Base-by-base conservation (phyloP, 2,888 invertebrate genomes). In the Platypus cylindrus region DNA sequence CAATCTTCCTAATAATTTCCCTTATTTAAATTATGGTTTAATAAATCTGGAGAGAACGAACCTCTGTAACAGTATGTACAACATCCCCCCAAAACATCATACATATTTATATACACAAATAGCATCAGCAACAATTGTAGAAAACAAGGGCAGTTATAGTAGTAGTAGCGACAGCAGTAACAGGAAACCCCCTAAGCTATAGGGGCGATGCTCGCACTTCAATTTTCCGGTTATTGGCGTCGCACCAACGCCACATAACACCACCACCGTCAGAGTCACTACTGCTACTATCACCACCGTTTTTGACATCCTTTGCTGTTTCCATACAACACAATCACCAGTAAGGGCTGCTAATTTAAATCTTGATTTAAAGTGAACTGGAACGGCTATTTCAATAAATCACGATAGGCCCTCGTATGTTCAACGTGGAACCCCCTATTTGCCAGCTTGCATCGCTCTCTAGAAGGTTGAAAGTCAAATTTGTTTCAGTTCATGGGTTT, bases 191-290 rank as follows among this genome's bases (percentile, higher is more conserved):
- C 36, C 26, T 26, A 31, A 30, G 33, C 25, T 28, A 27, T 27
- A 16, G 25, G 33, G 28, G 36, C 32, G 29, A 50, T 54, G 47
- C 49, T 49, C 51, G 52, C 55, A 61, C 34, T 62, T 62, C 60
- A 62, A 62, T 62, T 62, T 62, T 62, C 58, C 61, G 61, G 56
- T 59, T 60, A 61, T 62, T 62, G 61, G 55, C 51, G 56, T 47
- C 52, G 47, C 48, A 53, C 53, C 51, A 51, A n/a, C n/a, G n/a
- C n/a, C n/a, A 52, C 26, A 34, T n/a, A 53, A 51, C 43, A 50
- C 30, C 42, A 30, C 33, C 29, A 22, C 30, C 36, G 34, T 36
- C 12, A 11, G 3, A n/a, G n/a, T 9, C 24, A 12, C n/a, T 9
- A n/a, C 24, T 24, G 24, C 24, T 9, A 20, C 5, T 24, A 12